Base-by-base conservation (phyloP, 2,113 vertebrate genomes). In the Marmota flaviventris region DNA sequence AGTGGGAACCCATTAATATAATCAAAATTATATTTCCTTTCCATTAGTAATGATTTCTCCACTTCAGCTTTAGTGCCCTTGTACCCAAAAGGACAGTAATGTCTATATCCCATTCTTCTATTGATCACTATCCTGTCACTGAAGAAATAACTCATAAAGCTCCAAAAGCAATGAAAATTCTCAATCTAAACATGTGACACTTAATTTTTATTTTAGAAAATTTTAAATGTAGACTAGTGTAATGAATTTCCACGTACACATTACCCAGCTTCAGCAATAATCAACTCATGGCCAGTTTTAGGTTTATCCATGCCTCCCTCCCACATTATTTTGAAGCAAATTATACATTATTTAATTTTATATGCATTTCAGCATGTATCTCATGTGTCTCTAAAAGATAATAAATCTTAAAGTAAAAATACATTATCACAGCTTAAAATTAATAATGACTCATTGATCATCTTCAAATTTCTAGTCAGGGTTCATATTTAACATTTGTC, bases 371-470 rank as follows among this genome's bases (percentile, higher is more conserved):
- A 85, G 34, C 75, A 61, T 34, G 27, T 89, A 86, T 25, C 13
- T 37, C 25, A 45, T 48, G 4, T 39, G 22, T 61, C 53, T 84
- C 45, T 83, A 48, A 86, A 90, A 83, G 18, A 73, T 61, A 82
- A 77, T 78, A 13, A 73, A 37, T 90, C 17, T 91, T n/a, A 75
- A 86, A 86, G 5, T 67, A 58, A 83, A 89, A 53, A 25, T 70
- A 72, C 24, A 70, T 91, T 45, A 86, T 61, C 37, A 84, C 0
- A 78, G 17, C 34, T 72, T 67, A 87, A 56, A 90, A 37, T 83
- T 84, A 48, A 75, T 17, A 94, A n/a, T 87, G 51, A 39, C 85
- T 96, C 48, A 16, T 85, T 84, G 84, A 84, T 77, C 69, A 93
- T 77, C 86, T 45, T 87, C 63, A 88, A 87, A 69, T 76, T 34